A percentile compares a stretch with the other conserved stretches of the same genome.
phyloP scores from a whole-genome alignment of 2,888 invertebrate genomes.

The Mellilla xanthometata region DNA sequence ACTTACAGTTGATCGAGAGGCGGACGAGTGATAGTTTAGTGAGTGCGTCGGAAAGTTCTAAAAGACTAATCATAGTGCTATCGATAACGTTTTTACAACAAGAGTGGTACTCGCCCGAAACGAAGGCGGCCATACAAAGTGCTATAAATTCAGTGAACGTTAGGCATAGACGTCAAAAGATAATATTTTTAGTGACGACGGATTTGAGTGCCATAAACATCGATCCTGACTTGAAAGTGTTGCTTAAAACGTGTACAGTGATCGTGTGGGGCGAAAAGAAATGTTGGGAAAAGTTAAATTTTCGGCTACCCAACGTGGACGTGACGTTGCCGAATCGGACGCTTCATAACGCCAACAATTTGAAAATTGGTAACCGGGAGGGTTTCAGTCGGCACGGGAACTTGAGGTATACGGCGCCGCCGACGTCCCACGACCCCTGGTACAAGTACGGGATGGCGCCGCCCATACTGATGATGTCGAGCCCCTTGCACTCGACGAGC shows the following conservation, averaged over 20 bases:
- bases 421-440: conserved; percentile 79
- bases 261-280: conserved; percentile 91
- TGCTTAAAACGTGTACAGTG: conserved; percentile 88
- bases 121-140: conserved; percentile 90
- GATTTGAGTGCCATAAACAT: conserved; percentile 84
- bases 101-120: conserved; percentile 92
- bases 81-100: conserved; percentile 91
- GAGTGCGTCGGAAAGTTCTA: conserved; percentile 83
- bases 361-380: conserved; percentile 74
- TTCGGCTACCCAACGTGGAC: conserved; percentile 91
- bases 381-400: conserved; percentile 76
- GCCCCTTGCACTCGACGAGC: conserved; percentile 84
- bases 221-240: conserved; percentile 88
- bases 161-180: conserved; percentile 83
- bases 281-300: conserved; percentile 94
- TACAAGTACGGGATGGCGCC: conserved; percentile 79
- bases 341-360: conserved; percentile 76
- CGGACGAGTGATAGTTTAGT: conserved; percentile 79
- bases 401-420: conserved; percentile 77
- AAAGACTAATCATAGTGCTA: conserved; percentile 90
- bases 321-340: conserved; percentile 82
- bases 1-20: conserved; percentile 81
- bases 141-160: conserved; percentile 86
- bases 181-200: conserved; percentile 79
- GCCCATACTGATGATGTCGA: conserved; percentile 82